Percentiles rank a stretch among this genome's conserved stretches.
phyloP scores from a whole-genome alignment of 2,888 invertebrate species.

The Ophraella communa region DNA sequence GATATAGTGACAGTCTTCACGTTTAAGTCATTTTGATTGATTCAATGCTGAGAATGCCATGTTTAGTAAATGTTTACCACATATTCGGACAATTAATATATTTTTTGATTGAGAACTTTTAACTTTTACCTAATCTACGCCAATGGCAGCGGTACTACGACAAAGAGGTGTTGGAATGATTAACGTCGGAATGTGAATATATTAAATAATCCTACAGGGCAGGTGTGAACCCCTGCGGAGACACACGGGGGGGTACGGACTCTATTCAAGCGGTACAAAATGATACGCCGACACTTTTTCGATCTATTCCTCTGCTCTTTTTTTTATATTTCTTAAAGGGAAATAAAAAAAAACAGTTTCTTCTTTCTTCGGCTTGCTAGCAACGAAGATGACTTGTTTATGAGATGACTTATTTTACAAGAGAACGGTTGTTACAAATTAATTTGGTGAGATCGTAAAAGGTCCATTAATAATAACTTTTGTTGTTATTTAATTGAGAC shows the following conservation, averaged over 20 bases:
- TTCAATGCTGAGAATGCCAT: no score
- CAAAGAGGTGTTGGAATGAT: conserved; percentile 58
- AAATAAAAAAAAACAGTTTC: neutral
- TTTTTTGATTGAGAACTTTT: no score
- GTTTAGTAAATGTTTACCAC: no score
- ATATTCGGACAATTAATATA: no score
- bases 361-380: conserved; percentile 1
- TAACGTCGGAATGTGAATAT: conserved; percentile 59
- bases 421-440: conserved; percentile 10
- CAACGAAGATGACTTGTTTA: conserved; percentile 16
- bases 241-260: conserved; percentile 47
- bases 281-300: conserved; percentile 29
- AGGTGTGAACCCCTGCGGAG: conserved; percentile 53
- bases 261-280: conserved; percentile 39
- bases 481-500: conserved; percentile 2
- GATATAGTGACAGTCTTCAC: no score
- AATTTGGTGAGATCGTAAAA: conserved; percentile 8
- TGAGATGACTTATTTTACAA: conserved; percentile 20
- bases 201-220: conserved; percentile 58
- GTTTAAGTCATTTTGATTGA: no score
- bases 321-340: neutral
- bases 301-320: conserved; percentile 4
- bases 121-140: conserved; percentile 9
- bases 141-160: conserved; percentile 40
- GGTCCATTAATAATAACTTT: conserved; percentile 7